These are phyloP conservation scores for Rhaphigaster nebulosa DNA, from an alignment of 2,888 invertebrate species.

Conservation along the genomic window DNA sequence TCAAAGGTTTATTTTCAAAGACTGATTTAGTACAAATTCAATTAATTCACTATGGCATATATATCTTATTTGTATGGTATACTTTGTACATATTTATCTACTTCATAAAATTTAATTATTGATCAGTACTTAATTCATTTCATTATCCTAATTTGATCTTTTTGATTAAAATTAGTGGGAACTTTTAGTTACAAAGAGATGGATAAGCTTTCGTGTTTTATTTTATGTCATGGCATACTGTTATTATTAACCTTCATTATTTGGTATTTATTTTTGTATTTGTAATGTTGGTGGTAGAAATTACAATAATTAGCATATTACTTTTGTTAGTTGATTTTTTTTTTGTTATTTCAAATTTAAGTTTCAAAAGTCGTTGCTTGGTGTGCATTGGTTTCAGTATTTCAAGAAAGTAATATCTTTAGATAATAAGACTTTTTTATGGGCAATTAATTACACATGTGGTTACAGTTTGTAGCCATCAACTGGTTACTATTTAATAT, in stretches of 20 bases:
- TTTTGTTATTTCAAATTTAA: neutral
- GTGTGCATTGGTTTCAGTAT: neutral
- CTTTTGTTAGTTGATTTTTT: neutral
- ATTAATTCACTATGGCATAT: neutral
- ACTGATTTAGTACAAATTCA: constrained; percentile 55
- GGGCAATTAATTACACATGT: neutral
- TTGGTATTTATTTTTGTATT: neutral
- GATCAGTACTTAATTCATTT: neutral
- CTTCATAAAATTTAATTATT: neutral
- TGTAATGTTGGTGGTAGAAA: constrained; percentile 11
- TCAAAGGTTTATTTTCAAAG: constrained; percentile 56
- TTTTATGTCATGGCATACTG: neutral
- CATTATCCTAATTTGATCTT: neutral
- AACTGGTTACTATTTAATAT: neutral
- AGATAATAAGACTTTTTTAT: neutral
- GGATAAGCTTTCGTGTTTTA: neutral
- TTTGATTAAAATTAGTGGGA: neutral
- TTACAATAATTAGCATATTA: neutral
- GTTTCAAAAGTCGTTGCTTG: neutral
- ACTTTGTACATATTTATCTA: constrained; percentile 7
- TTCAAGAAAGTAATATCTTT: neutral
- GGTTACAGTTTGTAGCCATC: neutral
- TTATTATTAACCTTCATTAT: neutral
- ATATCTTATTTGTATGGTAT: neutral
- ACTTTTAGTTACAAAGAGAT: neutral